These are phyloP conservation scores for Aphodius sticticus DNA, from an alignment of 2,888 invertebrate species.

Conservation along the genomic window DNA sequence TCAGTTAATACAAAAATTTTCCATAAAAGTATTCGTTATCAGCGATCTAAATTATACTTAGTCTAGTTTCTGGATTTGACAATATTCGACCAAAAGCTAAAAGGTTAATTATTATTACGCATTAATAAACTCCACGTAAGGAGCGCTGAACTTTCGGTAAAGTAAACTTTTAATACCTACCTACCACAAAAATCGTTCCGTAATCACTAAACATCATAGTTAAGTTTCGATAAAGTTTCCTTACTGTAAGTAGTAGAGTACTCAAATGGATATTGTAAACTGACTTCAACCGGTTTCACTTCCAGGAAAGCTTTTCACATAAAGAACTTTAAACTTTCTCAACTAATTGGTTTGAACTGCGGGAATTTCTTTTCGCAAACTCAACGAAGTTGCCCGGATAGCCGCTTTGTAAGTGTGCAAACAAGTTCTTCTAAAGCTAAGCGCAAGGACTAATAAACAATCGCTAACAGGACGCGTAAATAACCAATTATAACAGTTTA, in stretches of 20 bases:
- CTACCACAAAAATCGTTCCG: background rate
- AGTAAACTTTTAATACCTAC: background rate
- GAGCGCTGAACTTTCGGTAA: background rate
- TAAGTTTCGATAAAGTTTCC: background rate
- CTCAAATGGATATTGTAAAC: background rate
- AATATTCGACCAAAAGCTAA: no score
- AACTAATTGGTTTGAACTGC: background rate
- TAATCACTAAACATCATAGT: background rate
- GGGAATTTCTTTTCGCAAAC: background rate
- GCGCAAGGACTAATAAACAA: background rate
- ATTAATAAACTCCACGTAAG: background rate
- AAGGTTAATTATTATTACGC: no score
- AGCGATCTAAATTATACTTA: no score
- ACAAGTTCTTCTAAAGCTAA: background rate
- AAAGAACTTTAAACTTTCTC: background rate
- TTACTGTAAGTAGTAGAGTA: background rate
- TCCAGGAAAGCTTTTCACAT: background rate
- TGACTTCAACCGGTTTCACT: background rate
- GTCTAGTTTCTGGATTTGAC: no score
- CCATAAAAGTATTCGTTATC: no score
- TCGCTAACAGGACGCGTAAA: background rate
- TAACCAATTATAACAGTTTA: background rate
- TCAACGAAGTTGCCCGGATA: background rate
- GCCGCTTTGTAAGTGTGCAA: background rate
- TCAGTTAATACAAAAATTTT: no score